Evolutionary conservation across 2,797 vertebrate genomes (phyloP).

Genomic region (Acanthornis magna): DNA sequence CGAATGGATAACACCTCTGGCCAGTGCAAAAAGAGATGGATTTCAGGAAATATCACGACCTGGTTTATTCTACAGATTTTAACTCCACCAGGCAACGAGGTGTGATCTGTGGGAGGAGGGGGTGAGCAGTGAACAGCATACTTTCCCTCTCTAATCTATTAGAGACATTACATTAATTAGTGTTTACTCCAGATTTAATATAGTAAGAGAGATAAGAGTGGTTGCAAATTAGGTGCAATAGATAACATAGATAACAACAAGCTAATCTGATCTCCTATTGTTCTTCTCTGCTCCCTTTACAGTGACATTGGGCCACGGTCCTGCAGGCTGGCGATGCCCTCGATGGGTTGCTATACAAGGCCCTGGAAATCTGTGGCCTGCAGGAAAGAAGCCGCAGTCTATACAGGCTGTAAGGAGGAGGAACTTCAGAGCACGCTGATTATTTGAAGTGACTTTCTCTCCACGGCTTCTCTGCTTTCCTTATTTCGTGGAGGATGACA

Average conservation of each 20-base stretch:
- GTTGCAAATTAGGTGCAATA: neutral
- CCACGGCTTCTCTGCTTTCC: neutral
- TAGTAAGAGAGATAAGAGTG: neutral
- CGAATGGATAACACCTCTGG: neutral
- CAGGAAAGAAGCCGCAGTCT: neutral
- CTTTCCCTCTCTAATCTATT: neutral
- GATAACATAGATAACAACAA: neutral
- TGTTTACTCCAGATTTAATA: neutral
- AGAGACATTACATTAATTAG: slow-evolving; percentile 23
- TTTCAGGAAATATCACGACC: neutral
- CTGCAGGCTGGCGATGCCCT: neutral
- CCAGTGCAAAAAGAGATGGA: neutral
- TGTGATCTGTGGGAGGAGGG: neutral
- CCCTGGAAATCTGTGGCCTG: neutral
- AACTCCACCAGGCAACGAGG: neutral
- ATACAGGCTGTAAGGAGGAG: fast-evolving
- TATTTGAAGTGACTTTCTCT: neutral
- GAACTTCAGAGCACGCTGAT: neutral
- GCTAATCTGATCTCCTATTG: neutral
- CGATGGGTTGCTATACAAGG: neutral
- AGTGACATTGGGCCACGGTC: neutral
- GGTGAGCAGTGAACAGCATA: neutral
- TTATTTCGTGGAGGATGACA: neutral
- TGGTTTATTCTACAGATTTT: neutral
- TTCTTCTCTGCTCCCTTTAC: neutral